Percentiles rank a stretch among this genome's conserved stretches.
Evolutionary conservation across 1,140 invertebrate genomes (phyloP).

Genomic region (Aphelinus atriplicis): DNA sequence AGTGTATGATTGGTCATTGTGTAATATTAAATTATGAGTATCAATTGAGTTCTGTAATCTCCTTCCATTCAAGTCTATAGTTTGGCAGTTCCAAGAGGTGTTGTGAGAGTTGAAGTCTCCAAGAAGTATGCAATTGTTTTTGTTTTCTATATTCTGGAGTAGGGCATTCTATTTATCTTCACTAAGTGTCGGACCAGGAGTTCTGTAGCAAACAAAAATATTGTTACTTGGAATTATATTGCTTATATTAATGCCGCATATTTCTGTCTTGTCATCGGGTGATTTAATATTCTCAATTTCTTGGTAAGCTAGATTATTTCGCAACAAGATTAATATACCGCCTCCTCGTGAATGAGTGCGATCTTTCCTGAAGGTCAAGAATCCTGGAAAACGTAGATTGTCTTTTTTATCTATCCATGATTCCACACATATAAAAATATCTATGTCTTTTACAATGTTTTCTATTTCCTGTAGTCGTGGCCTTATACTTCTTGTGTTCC

Average conservation of each 20-base stretch:
- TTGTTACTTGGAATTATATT: background rate
- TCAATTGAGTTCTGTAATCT: background rate
- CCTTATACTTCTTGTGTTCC: conserved; percentile 2
- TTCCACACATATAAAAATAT: conserved; percentile 19
- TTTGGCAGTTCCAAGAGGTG: conserved; percentile 16
- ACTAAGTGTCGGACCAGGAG: background rate
- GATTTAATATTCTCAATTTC: background rate
- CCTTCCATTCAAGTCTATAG: background rate
- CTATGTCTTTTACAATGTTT: background rate
- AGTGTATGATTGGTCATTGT: background rate
- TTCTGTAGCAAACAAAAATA: conserved; percentile 1
- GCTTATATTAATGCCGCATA: conserved; percentile 2
- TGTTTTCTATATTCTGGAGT: background rate
- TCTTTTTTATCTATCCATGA: conserved; percentile 7
- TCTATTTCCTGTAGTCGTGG: background rate
- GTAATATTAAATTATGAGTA: background rate
- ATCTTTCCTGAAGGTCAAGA: conserved; percentile 7
- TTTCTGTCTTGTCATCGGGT: background rate
- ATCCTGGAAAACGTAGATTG: conserved; percentile 1
- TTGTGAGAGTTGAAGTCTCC: background rate
- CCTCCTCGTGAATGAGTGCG: background rate
- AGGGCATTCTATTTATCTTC: background rate
- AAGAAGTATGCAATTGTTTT: conserved; percentile 4
- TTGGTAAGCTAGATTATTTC: background rate
- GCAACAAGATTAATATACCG: conserved; percentile 1